Percentiles rank a stretch among this genome's conserved stretches.
Evolutionary conservation across 1,140 invertebrate species (phyloP).

Genomic region (Cylas formicarius): DNA sequence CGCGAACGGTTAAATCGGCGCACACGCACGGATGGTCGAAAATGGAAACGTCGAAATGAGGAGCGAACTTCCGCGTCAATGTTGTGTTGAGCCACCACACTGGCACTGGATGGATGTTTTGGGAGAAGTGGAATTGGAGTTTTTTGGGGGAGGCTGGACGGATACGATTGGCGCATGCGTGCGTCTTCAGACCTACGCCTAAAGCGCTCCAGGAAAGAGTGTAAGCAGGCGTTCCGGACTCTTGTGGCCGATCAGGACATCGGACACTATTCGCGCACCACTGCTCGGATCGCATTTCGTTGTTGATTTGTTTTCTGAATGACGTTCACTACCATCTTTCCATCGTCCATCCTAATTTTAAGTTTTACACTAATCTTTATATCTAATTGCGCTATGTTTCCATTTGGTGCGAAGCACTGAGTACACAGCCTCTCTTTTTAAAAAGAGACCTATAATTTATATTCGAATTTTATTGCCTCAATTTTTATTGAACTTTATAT

Average conservation of each 20-base stretch:
- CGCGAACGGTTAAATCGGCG: no score
- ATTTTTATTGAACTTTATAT: no score
- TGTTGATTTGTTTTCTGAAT: conserved; percentile 6
- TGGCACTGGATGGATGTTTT: conserved; percentile 19
- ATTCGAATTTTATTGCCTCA: no score
- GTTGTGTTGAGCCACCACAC: no score
- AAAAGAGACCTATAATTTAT: no score
- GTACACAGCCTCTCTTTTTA: no score
- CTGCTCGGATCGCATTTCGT: no score
- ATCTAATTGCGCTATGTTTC: not conserved
- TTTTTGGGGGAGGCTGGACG: conserved; percentile 18
- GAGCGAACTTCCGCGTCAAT: no score
- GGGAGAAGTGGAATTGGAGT: conserved; percentile 19
- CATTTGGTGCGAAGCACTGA: not conserved
- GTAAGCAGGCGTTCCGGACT: conserved; percentile 18
- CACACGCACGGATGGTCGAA: no score
- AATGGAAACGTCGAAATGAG: no score
- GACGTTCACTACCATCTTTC: conserved; percentile 8
- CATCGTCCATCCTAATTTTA: conserved; percentile 11
- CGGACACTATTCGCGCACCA: conserved; percentile 11
- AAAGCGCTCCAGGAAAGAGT: conserved; percentile 17
- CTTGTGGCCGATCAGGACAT: conserved; percentile 16
- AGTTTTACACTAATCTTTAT: conserved; percentile 4
- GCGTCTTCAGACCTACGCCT: conserved; percentile 9
- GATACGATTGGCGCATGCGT: conserved; percentile 11